Conservation (phyloP, 1,140 invertebrate species). For the Drosophila nikananu region DNA sequence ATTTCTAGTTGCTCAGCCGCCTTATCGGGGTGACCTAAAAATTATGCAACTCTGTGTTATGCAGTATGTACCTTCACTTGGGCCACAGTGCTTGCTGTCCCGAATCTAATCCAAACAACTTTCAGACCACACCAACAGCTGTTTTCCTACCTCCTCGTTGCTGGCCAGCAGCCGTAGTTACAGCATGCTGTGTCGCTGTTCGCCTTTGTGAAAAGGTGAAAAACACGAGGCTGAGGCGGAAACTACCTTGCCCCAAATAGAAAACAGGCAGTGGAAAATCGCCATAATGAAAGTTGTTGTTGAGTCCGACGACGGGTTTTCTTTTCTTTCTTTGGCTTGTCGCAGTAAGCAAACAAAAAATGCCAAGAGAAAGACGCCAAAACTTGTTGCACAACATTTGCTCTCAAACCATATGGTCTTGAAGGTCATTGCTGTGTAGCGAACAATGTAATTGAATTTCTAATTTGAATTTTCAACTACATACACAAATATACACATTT, state of each 20-base stretch:
- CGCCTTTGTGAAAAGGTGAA: conserved; percentile 44
- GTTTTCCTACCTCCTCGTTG: conserved; percentile 19
- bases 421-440: conserved; percentile 62
- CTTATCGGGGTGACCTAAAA: conserved; percentile 41
- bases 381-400: conserved; percentile 77
- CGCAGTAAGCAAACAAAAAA: conserved; percentile 28
- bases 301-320: conserved; percentile 24
- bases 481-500: neutral
- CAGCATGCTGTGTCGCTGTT: conserved; percentile 19
- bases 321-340: conserved; percentile 31
- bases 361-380: conserved; percentile 41
- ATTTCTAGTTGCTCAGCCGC: conserved; percentile 6
- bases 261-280: conserved; percentile 33
- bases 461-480: conserved; percentile 29
- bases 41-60: conserved; percentile 54
- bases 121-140: conserved; percentile 62
- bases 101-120: conserved; percentile 56
- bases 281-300: conserved; percentile 46
- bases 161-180: conserved; percentile 7
- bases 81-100: conserved; percentile 17
- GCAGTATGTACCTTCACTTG: conserved; percentile 13
- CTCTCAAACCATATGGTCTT: conserved; percentile 30
- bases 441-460: conserved; percentile 33
- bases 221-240: conserved; percentile 69
- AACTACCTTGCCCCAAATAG: conserved; percentile 79